Conservation (phyloP, 2,888 invertebrate genomes). For the Phortica magna region DNA sequence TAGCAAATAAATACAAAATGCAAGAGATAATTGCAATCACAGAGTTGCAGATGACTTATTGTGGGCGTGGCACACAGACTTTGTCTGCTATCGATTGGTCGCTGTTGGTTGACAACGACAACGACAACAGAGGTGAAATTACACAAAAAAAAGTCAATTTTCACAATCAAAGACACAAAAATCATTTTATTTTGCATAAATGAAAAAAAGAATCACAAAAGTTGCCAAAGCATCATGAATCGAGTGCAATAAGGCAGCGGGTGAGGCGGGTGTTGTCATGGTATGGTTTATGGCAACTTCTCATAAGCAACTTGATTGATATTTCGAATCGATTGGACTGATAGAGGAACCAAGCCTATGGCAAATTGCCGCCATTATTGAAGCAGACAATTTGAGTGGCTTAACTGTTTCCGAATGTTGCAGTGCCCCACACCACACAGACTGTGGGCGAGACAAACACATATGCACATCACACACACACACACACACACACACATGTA, state of each 20-base stretch:
- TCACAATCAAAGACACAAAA: constrained; percentile 32
- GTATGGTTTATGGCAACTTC: neutral
- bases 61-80: constrained; percentile 49
- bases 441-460: no score
- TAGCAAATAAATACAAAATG: constrained; percentile 71
- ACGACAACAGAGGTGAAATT: neutral
- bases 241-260: neutral
- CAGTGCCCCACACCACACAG: neutral
- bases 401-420: neutral
- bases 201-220: constrained; percentile 19
- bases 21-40: constrained; percentile 73
- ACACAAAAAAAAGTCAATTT: neutral
- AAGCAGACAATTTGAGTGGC: constrained; percentile 43
- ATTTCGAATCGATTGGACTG: neutral
- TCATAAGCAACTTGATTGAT: neutral
- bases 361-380: constrained; percentile 54
- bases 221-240: constrained; percentile 38
- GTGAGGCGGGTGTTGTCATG: neutral
- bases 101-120: no score
- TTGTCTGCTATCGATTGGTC: neutral
- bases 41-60: constrained; percentile 66
- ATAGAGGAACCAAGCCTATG: constrained; percentile 33
- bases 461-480: no score
- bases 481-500: constrained; percentile 1
- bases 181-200: constrained; percentile 36